A percentile compares a stretch with the other conserved stretches of the same genome.
phyloP scores from a whole-genome alignment of 2,797 vertebrate genomes.

The Lithobates pipiens region DNA sequence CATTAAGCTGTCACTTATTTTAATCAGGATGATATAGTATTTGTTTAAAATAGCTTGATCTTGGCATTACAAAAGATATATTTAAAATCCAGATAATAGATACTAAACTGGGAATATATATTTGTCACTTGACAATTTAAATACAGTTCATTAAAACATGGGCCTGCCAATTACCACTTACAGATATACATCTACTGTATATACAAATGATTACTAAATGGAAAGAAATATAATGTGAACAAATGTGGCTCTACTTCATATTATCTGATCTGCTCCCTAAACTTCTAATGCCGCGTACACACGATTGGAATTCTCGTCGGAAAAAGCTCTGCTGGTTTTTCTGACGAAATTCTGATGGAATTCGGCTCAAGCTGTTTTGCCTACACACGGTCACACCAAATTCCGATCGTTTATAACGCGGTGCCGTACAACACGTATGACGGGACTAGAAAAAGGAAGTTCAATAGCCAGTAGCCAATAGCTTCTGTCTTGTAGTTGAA shows the following conservation, averaged over 20 bases:
- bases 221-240: not conserved
- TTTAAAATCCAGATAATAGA: constrained; percentile 30
- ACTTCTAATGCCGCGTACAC: too few species aligned
- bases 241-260: too few species aligned
- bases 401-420: too few species aligned
- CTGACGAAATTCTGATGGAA: too few species aligned
- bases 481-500: too few species aligned
- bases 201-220: not conserved
- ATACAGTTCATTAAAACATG: constrained; percentile 9
- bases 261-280: not conserved
- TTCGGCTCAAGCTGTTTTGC: too few species aligned
- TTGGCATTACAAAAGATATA: constrained; percentile 26
- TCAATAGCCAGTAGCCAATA: too few species aligned
- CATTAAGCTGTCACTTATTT: constrained; percentile 48
- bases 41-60: constrained; percentile 53
- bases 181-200: not conserved
- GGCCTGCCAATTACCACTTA: not conserved
- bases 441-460: too few species aligned
- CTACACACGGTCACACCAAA: too few species aligned
- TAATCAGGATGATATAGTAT: constrained; percentile 54
- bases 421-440: too few species aligned
- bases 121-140: constrained; percentile 14
- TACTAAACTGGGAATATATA: constrained; percentile 20
- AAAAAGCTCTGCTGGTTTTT: too few species aligned
- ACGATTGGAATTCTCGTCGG: too few species aligned